phyloP scores from a whole-genome alignment of 2,113 vertebrate species.

The Gavia stellata region DNA sequence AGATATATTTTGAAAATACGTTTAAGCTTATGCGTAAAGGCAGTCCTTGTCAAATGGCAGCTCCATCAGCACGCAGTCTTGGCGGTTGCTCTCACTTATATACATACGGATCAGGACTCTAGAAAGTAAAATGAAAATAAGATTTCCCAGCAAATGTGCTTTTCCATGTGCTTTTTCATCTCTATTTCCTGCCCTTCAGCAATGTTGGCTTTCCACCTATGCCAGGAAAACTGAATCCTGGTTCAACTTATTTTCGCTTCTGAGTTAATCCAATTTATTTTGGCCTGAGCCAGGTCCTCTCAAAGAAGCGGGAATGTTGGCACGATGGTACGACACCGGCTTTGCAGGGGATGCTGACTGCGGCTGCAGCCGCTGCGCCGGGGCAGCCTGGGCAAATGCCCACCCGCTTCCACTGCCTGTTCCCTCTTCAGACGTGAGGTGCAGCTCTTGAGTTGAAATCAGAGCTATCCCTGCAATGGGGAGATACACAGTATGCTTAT shows the following conservation, averaged over 20 bases:
- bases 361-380: accelerated
- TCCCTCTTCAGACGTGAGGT: neutral
- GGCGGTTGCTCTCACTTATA: neutral
- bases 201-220: neutral
- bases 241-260: neutral
- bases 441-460: neutral
- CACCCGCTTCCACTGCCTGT: neutral
- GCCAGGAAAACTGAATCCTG: neutral
- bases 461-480: neutral
- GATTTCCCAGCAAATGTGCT: neutral
- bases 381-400: neutral
- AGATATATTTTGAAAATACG: neutral
- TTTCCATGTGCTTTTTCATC: neutral
- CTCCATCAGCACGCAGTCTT: neutral
- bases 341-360: neutral
- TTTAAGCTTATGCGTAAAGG: neutral
- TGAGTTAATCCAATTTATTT: neutral
- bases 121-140: neutral
- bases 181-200: neutral
- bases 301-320: neutral
- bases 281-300: neutral
- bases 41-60: neutral
- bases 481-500: neutral
- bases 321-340: accelerated
- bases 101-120: neutral